A percentile compares a stretch with the other conserved stretches of the same genome.
phyloP scores from a whole-genome alignment of 2,888 invertebrate species.

The Osmoderma eremita region DNA sequence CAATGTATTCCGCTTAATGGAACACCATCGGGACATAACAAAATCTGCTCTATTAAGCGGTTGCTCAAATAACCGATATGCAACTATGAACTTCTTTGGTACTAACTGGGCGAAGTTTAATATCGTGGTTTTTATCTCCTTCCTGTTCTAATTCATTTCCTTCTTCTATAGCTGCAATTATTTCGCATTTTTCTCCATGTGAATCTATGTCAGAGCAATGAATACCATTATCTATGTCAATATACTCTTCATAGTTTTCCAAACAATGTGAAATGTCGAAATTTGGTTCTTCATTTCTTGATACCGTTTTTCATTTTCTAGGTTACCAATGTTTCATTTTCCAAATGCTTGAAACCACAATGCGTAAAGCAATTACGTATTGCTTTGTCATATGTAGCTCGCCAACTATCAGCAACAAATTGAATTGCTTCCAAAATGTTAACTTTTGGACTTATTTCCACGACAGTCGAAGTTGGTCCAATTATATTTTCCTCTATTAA shows the following conservation, averaged over 20 bases:
- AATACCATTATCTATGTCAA: too few relatives aligned
- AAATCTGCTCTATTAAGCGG: neutral
- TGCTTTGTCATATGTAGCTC: too few relatives aligned
- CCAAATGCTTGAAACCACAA: too few relatives aligned
- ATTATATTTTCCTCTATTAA: neutral
- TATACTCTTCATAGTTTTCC: too few relatives aligned
- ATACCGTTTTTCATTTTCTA: too few relatives aligned
- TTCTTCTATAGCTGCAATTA: neutral
- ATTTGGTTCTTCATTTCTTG: neutral
- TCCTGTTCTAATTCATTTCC: neutral
- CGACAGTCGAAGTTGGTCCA: neutral
- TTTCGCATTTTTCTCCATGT: neutral
- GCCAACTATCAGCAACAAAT: too few relatives aligned
- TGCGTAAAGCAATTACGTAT: too few relatives aligned
- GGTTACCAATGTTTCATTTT: too few relatives aligned
- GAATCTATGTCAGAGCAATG: too few relatives aligned
- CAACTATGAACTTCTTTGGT: neutral
- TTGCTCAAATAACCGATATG: neutral
- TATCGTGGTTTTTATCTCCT: neutral
- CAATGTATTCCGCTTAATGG: neutral
- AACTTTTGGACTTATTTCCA: neutral
- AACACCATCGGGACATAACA: neutral
- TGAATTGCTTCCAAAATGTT: too few relatives aligned
- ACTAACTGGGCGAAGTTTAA: neutral
- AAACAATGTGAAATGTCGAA: neutral